Base-by-base conservation (phyloP, 1,140 invertebrate genomes). In the Tachypleus tridentatus region DNA sequence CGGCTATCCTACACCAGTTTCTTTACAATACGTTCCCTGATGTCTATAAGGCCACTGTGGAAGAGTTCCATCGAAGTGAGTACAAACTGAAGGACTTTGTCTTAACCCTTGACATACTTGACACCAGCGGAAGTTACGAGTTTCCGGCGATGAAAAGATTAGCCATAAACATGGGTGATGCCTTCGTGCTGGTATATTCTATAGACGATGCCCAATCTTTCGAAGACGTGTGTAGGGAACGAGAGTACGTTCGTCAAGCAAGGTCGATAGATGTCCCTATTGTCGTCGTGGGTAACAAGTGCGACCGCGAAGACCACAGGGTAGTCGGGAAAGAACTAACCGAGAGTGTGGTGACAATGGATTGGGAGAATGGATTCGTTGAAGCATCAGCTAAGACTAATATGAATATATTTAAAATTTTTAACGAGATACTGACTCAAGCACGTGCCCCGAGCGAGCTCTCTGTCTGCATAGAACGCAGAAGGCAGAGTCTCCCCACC, bases 301-400 rank as follows among this genome's bases (percentile, higher is more conserved):
- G 85, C 49, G 91, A 94, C 75, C 77, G 91, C n/a, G 82, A 86
- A 56, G 77, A 80, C 6, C 66, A 73, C 10, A 51, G 70, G 49
- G 56, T 63, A 4, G 64, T 71, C 4, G 58, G 63, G 49, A 65
- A 70, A 62, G 86, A 88, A 66, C 88, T 84, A 60, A 88, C 87
- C 3, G 88, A 91, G 76, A 88, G 87, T 0, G 82, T 91, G 0
- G 89, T 91, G 0, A 87, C 84, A 1, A 84, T 87, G 3, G 88
- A 92, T 72, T 95, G 91, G 91, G 87, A 90, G 72, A 89, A 92
- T 72, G 90, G 90, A 7, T 95, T 91, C 74, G 88, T 93, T 0
- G 88, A 92, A 75, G 83, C 87, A 1, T 93, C 90, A 0, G 91
- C 91, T 3, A 92, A 92, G 70, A 87, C 88, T 5, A 90, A 91